Base-by-base conservation (phyloP, 2,888 invertebrate species). In the Volucella inanis region DNA sequence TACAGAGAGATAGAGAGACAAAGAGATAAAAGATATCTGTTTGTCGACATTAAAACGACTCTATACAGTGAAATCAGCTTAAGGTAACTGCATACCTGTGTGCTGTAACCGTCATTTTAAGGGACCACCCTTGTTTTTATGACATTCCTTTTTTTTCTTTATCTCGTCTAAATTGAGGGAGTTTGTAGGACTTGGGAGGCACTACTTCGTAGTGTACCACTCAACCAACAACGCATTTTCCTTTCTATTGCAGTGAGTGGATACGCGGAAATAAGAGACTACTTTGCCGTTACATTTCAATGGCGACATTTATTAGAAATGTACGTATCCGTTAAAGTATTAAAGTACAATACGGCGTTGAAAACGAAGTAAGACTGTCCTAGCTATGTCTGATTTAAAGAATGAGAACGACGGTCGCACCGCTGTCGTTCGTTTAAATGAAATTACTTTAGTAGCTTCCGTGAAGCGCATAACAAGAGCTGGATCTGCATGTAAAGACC, bases 21-120 rank as follows among this genome's bases (percentile, higher is more conserved):
- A 64, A 75, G 52, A 80, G 80, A 84, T 84, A 84, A 84, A 80
- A 75, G 75, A 76, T 80, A 84, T 79, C 84, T 80, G 75, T 61
- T 65, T 84, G 74, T 64, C 70, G 84, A 59, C 84, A 80, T 84
- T 84, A 54, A 71, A 80, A 80, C 80, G 80, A 80, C 74, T 84
- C 71, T 84, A 75, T 75, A 84, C 80, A 80, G 79, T 84, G 47
- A 71, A 80, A 75, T 79, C 70, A 71, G 75, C 79, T 79, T 84
- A 80, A 84, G 80, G 80, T 80, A 79, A 75, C 50, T 67, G 79
- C 75, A 80, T 79, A 79, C 75, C 75, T 79, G 83, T 54, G 83
- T 74, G 78, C 57, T 79, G 74, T 78, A 70, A 70, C 62, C 54
- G 70, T 50, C 75, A 50, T 80, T 75, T 76, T 70, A 79, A 84